Base-by-base conservation (phyloP, 2,888 invertebrate genomes). In the Eurytoma californica region DNA sequence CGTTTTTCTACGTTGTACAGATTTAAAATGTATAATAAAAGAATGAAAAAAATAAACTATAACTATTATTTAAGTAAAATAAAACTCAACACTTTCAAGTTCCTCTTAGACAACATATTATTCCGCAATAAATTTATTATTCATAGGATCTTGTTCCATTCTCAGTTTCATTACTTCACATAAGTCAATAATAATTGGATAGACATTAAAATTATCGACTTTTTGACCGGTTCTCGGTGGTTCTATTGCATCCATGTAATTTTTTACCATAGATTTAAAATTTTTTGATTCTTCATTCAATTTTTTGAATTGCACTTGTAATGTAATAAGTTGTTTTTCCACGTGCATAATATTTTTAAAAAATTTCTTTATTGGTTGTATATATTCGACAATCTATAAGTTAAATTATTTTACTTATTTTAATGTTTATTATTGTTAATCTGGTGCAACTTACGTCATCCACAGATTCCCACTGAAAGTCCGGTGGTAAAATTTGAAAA, bases 1-100 rank as follows among this genome's bases (percentile, higher is more conserved):
- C 67, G 77, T 70, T 78, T 83, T 82, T 82, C 76, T 80, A 84
- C 72, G 9, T 81, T 84, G 83, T 83, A 84, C 82, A 84, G 82
- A 80, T 67, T 81, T 78, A 51, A 69, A 80, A 82, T 80, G 14
- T 68, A 58, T 57, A 63, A 72, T 78, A 68, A 72, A 82, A 39
- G 39, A 83, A 82, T 74, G 51, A 61, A 28, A 70, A 49, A 80
- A 61, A 77, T 79, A 72, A 58, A 77, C 51, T 61, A 51, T 69
- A n/a, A n/a, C 57, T 69, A 14, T 57, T 68, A 24, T 74, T 49
- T 49, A 66, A 58, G 24, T 73, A 57, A 28, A 58, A 24, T 14
- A 14, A 58, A 49, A 57, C 13, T 47, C 16, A 57, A 30, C n/a
- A 74, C 4, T 65, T 39, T 39, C n/a, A 13, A 47, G 12, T 58